A percentile compares a stretch with the other conserved stretches of the same genome.
phyloP scores from a whole-genome alignment of 2,113 vertebrate species.

The Globicephala melas region DNA sequence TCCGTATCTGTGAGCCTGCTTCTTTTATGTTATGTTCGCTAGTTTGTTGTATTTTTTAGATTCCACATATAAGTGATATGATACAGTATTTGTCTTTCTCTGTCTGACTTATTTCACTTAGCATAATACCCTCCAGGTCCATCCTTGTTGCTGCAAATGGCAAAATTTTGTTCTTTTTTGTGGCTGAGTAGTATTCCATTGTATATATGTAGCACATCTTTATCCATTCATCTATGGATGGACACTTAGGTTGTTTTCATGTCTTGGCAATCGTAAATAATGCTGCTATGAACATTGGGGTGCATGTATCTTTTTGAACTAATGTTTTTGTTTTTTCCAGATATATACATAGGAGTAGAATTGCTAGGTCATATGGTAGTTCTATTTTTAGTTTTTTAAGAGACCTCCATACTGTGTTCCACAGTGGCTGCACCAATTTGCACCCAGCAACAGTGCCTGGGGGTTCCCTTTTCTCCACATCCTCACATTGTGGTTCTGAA shows the following conservation, averaged over 20 bases:
- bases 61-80: not conserved
- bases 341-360: not conserved
- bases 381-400: not conserved
- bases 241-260: not conserved
- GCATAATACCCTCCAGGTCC: not conserved
- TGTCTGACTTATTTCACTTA: not conserved
- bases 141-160: not conserved
- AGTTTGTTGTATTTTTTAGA: not conserved
- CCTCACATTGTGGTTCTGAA: not conserved
- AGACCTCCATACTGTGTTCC: not conserved
- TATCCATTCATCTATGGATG: not conserved
- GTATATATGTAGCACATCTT: accelerated
- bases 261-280: not conserved
- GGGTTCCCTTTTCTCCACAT: not conserved
- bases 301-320: not conserved
- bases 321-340: not conserved
- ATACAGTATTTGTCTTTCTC: not conserved
- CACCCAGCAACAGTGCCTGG: not conserved
- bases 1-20: not conserved
- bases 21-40: not conserved
- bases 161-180: not conserved
- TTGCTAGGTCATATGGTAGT: not conserved
- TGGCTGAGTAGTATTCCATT: not conserved
- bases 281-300: not conserved
- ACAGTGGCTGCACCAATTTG: too few relatives aligned